phyloP scores from a whole-genome alignment of 2,797 vertebrate species.

The Graptemys geographica region DNA sequence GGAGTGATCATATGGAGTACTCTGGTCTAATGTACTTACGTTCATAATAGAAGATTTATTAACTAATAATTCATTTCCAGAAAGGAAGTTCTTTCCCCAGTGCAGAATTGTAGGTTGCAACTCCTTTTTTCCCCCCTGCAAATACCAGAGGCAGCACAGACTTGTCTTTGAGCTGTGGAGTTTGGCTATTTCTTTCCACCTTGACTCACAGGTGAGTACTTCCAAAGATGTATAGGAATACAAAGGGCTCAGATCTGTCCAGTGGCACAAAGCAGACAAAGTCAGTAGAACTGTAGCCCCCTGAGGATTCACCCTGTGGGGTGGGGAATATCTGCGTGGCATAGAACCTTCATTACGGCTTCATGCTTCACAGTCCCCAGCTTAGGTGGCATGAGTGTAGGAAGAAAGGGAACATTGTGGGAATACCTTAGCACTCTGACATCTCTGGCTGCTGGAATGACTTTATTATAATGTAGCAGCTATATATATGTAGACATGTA shows the following conservation, averaged over 20 bases:
- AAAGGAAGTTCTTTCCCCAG: neutral
- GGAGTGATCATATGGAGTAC: neutral
- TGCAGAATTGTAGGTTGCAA: neutral
- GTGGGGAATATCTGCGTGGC: neutral
- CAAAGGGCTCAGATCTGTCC: neutral
- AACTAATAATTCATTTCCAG: neutral
- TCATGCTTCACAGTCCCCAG: neutral
- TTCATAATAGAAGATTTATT: neutral
- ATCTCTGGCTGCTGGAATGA: rapidly evolving
- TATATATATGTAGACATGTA: rapidly evolving
- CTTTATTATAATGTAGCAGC: rapidly evolving
- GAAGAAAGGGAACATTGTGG: neutral
- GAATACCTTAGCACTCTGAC: neutral
- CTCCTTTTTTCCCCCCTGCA: too few relatives aligned
- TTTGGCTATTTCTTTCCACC: neutral
- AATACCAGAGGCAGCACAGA: neutral
- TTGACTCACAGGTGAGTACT: neutral
- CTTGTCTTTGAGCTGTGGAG: neutral
- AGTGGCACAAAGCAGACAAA: neutral
- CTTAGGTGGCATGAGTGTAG: rapidly evolving
- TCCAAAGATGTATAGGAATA: neutral
- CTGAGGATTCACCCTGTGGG: neutral
- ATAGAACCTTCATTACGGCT: neutral
- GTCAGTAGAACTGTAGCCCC: neutral
- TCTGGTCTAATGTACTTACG: neutral